Percentiles rank a stretch among this genome's conserved stretches.
phyloP scores from a whole-genome alignment of 2,888 invertebrate species.

The Chydorus sphaericus region DNA sequence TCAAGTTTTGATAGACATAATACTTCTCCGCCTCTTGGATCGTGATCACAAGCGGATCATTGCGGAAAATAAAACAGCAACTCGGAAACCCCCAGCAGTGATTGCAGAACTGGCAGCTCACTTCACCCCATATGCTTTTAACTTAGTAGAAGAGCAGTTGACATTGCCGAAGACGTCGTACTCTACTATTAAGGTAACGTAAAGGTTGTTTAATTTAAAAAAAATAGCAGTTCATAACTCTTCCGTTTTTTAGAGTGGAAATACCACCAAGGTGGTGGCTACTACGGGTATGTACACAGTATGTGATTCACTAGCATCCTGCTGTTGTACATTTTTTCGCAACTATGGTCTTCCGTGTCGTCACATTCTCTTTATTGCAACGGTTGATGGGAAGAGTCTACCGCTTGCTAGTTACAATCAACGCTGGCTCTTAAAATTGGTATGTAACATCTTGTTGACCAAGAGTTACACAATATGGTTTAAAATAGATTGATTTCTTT shows the following conservation, averaged over 20 bases:
- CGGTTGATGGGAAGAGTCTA: not conserved
- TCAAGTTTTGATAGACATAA: not conserved
- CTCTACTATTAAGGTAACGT: too few relatives aligned
- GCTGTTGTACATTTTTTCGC: not conserved
- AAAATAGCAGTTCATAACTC: too few relatives aligned
- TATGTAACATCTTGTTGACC: not conserved
- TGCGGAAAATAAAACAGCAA: not conserved
- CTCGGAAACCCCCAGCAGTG: not conserved
- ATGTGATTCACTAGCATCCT: not conserved
- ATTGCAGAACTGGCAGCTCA: not conserved
- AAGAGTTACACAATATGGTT: too few relatives aligned
- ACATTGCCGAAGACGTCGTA: too few relatives aligned
- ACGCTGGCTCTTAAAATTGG: not conserved
- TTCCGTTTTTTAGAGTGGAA: too few relatives aligned
- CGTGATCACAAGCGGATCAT: not conserved
- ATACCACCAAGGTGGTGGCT: too few relatives aligned
- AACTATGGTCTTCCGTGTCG: not conserved
- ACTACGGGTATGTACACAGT: too few relatives aligned
- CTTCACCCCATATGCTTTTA: not conserved
- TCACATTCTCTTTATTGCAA: not conserved
- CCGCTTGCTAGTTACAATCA: not conserved
- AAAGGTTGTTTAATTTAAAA: too few relatives aligned
- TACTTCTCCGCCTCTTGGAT: not conserved
- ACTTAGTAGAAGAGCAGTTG: not conserved
- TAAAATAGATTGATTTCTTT: too few relatives aligned